Percentiles rank a stretch among this genome's conserved stretches.
These are phyloP conservation scores for Ciconia boyciana DNA, from an alignment of 2,113 vertebrate species.

Conservation along the genomic window DNA sequence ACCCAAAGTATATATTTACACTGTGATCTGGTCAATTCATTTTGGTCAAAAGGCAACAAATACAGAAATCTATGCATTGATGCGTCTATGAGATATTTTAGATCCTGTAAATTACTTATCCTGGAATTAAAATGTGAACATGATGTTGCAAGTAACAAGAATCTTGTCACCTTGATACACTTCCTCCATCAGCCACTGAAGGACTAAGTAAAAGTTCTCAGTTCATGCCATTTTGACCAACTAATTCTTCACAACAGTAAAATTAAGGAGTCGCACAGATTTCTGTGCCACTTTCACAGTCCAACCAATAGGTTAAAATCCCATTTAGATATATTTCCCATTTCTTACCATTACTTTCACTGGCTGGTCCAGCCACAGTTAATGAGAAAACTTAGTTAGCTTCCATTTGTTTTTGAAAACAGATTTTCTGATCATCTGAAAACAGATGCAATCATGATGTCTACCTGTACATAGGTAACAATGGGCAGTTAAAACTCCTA, in stretches of 20 bases:
- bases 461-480: fast-evolving
- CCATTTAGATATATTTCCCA: background rate
- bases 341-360: background rate
- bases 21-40: background rate
- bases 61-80: background rate
- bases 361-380: background rate
- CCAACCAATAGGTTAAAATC: background rate
- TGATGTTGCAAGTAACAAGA: background rate
- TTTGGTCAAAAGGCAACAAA: slow-evolving; percentile 14
- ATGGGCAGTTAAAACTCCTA: background rate
- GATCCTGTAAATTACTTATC: background rate
- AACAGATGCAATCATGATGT: background rate
- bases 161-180: background rate
- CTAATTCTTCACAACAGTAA: background rate
- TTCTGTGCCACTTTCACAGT: background rate
- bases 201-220: background rate
- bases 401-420: background rate
- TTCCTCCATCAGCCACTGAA: background rate
- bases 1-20: slow-evolving; percentile 33
- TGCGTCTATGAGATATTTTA: background rate
- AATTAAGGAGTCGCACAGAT: background rate
- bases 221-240: background rate
- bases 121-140: background rate
- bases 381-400: background rate
- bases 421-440: background rate